Base-by-base conservation (phyloP, 2,113 vertebrate genomes). In the Butorides virescens region DNA sequence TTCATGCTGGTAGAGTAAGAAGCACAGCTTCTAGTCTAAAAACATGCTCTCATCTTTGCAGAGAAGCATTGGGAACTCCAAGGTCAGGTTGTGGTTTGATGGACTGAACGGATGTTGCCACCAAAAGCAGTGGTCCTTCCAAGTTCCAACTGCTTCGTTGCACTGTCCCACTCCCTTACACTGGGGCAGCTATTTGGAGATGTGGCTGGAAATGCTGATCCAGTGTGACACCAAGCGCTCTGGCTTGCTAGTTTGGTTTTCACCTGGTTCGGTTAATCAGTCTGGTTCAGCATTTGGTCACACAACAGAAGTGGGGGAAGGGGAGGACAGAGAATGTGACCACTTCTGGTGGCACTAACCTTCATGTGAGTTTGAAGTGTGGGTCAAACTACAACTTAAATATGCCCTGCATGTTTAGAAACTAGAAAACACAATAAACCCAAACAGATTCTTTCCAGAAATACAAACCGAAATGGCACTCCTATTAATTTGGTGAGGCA, bases 191-290 rank as follows among this genome's bases (percentile, higher is more conserved):
- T 63, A 1, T 63, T 91, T 36, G 61, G 37, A 50, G 37, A 81
- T 63, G 21, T 47, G 49, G 15, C 63, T 95, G 74, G 70, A 75
- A 74, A 37, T 36, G 44, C 37, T 55, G 66, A 50, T 82, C n/a
- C 66, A 67, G 56, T 25, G 7, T 2, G 6, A 58, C 61, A 58
- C 2, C 0, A 34, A 46, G 37, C 2, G 1, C 50, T 72, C 32
- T 71, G 36, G 12, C 74, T 93, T 5, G 1, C 39, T 85, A 72
- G 12, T 58, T 59, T 46, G 23, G n/a, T 71, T 95, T 75, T 88
- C 62, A 42, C 74, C 70, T 74, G 25, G 11, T 53, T 66, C 56
- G 46, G 61, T 75, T 90, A 47, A 62, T 78, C 78, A 22, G 4
- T 26, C 42, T 63, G 36, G 12, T 39, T 86, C 68, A 47, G 71